These are phyloP conservation scores for Catamblyrhynchus diadema DNA, from an alignment of 2,797 vertebrate genomes.

Conservation along the genomic window DNA sequence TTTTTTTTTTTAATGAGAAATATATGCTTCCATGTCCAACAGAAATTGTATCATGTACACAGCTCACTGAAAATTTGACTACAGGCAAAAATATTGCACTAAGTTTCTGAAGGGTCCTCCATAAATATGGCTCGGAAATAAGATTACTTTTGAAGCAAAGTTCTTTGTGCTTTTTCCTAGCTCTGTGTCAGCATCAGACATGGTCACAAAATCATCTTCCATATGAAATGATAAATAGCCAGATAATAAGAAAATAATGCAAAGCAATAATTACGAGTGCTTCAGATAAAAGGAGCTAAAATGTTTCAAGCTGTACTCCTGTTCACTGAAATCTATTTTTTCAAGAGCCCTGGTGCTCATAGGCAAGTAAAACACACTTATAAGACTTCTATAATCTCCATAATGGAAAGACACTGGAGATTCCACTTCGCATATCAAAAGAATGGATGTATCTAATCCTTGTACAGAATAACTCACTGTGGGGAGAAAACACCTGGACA, in stretches of 20 bases:
- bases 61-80: not conserved
- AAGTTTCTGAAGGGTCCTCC: not conserved
- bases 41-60: not conserved
- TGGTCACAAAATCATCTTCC: not conserved
- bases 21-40: not conserved
- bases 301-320: not conserved
- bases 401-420: not conserved
- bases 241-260: not conserved
- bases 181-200: not conserved
- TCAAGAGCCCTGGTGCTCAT: not conserved
- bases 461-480: not conserved
- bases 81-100: not conserved
- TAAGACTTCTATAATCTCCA: not conserved
- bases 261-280: not conserved
- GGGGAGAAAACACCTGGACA: fast-evolving
- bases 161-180: not conserved
- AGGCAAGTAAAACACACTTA: not conserved
- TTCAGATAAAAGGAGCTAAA: not conserved
- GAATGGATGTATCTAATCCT: fast-evolving
- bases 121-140: not conserved
- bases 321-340: not conserved
- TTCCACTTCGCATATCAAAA: not conserved
- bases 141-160: not conserved
- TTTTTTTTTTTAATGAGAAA: not conserved
- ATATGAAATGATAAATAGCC: not conserved